phyloP scores from a whole-genome alignment of 2,113 vertebrate genomes.

The Turdus rufiventris region DNA sequence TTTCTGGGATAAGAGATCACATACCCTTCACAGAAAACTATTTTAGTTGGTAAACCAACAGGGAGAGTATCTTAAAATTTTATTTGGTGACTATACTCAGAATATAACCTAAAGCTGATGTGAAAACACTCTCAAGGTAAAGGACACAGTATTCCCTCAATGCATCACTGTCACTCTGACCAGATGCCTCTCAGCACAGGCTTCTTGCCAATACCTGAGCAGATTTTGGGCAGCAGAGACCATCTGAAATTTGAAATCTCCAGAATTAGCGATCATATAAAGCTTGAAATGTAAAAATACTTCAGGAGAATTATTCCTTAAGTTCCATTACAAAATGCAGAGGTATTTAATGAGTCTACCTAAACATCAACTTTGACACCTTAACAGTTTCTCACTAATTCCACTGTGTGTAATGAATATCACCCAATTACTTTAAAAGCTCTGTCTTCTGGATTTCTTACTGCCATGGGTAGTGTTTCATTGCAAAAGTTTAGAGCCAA shows the following conservation, averaged over 20 bases:
- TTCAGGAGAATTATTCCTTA: neutral
- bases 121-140: neutral
- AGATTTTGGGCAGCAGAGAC: neutral
- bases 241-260: neutral
- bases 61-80: neutral
- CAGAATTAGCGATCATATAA: neutral
- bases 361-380: neutral
- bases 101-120: neutral
- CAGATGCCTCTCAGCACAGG: neutral
- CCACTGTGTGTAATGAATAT: neutral
- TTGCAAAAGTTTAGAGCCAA: neutral
- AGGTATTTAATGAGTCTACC: neutral
- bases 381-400: neutral
- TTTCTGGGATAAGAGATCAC: neutral
- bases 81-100: neutral
- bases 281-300: neutral
- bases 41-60: neutral
- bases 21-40: neutral
- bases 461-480: neutral
- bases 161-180: neutral
- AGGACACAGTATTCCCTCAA: neutral
- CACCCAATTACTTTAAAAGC: slow-evolving; percentile 3
- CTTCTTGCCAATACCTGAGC: neutral
- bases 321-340: neutral
- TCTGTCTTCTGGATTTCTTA: slow-evolving; percentile 17